These are phyloP conservation scores for Jaculus jaculus DNA, from an alignment of 2,113 vertebrate genomes.

Conservation along the genomic window DNA sequence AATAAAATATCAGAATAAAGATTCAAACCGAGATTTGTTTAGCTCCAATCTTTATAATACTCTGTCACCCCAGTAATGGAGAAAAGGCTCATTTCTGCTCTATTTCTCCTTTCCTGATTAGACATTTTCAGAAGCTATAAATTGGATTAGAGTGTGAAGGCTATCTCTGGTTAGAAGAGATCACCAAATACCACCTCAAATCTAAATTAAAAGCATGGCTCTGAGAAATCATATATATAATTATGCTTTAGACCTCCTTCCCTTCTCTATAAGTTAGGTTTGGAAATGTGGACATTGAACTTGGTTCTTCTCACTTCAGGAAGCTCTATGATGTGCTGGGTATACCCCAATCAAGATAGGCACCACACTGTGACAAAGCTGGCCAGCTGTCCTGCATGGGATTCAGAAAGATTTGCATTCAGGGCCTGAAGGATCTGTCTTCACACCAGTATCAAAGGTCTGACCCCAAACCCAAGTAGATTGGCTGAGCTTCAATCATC, in stretches of 20 bases:
- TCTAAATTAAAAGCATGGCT: neutral
- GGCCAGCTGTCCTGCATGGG: neutral
- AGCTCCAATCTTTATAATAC: neutral
- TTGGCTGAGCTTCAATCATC: neutral
- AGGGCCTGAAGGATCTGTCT: neutral
- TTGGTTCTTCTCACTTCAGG: constrained; percentile 2
- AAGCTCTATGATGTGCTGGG: neutral
- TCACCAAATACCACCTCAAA: neutral
- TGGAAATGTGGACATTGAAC: neutral
- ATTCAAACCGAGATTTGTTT: neutral
- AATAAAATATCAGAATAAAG: neutral
- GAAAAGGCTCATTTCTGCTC: neutral
- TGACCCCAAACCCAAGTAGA: neutral
- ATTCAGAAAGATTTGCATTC: neutral
- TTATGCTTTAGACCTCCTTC: neutral
- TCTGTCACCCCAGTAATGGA: neutral
- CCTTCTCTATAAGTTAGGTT: neutral
- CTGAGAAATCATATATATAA: neutral
- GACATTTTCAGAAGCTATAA: neutral
- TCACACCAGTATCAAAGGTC: neutral
- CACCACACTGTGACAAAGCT: neutral
- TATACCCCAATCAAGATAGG: neutral
- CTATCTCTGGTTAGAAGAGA: constrained; percentile 26
- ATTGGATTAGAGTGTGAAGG: neutral
- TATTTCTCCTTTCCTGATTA: constrained; percentile 29